phyloP scores from a whole-genome alignment of 1,140 invertebrate genomes.

The Cyclina sinensis region DNA sequence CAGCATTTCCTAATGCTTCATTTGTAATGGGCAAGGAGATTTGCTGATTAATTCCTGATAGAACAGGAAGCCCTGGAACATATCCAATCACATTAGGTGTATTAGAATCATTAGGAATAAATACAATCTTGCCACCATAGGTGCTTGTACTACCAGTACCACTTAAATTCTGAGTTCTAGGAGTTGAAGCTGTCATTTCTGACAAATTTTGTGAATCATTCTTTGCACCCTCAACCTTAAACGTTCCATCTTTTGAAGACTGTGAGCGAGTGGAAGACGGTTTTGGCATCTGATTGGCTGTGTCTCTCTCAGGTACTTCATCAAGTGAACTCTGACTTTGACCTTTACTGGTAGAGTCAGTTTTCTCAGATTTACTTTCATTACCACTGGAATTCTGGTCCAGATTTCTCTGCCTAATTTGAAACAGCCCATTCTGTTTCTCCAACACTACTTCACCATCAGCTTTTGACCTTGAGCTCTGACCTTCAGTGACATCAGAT shows the following conservation, averaged over 20 bases:
- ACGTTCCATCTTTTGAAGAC: conserved; percentile 38
- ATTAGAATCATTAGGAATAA: conserved; percentile 62
- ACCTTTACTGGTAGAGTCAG: conserved; percentile 7
- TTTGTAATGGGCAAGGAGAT: conserved; percentile 36
- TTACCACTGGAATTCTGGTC: not conserved
- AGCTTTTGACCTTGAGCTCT: not conserved
- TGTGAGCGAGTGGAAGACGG: not conserved
- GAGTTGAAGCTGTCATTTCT: conserved; percentile 34
- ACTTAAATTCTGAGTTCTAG: conserved; percentile 38
- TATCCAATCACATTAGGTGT: conserved; percentile 63
- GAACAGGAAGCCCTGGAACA: conserved; percentile 37
- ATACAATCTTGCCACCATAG: conserved; percentile 52
- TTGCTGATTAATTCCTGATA: conserved; percentile 36
- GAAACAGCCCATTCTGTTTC: conserved; percentile 56
- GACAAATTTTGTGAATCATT: conserved; percentile 55
- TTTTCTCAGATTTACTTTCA: conserved; percentile 46
- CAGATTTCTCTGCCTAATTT: conserved; percentile 3
- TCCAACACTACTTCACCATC: not conserved
- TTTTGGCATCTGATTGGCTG: not conserved
- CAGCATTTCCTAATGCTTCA: not conserved
- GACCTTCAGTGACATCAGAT: conserved; percentile 13
- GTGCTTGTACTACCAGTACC: conserved; percentile 29
- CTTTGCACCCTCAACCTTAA: conserved; percentile 7
- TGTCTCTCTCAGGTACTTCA: conserved; percentile 59
- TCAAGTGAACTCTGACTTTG: conserved; percentile 47